phyloP scores from a whole-genome alignment of 2,888 invertebrate species.

The Elysia crispata region DNA sequence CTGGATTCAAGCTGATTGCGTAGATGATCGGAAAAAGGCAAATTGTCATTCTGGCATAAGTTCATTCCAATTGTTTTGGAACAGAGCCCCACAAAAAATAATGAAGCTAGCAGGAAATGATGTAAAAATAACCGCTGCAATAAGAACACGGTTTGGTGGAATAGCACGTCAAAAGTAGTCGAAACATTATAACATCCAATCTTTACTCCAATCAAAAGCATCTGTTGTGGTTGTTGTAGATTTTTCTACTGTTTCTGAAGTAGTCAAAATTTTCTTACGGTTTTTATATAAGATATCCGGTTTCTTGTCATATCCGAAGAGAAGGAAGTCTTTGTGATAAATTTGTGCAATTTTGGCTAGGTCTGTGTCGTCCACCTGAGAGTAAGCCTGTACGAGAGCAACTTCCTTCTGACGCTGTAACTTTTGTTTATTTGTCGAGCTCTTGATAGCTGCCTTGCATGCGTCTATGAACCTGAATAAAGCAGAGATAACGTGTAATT shows the following conservation, averaged over 20 bases:
- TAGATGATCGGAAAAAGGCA: too few relatives aligned
- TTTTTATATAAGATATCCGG: slow-evolving; percentile 38
- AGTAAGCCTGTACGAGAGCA: slow-evolving; percentile 43
- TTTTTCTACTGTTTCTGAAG: too few relatives aligned
- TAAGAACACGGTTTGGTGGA: too few relatives aligned
- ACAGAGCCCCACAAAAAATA: too few relatives aligned
- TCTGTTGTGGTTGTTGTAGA: slow-evolving; percentile 16
- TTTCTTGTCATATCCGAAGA: slow-evolving; percentile 44
- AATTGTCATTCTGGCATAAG: too few relatives aligned
- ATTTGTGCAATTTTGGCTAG: neutral
- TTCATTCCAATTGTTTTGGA: too few relatives aligned
- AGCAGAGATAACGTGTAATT: too few relatives aligned
- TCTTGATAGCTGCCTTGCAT: neutral
- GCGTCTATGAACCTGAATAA: slow-evolving; percentile 22
- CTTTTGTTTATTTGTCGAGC: slow-evolving; percentile 18
- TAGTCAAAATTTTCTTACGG: neutral
- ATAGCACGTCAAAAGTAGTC: too few relatives aligned
- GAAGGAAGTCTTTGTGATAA: slow-evolving; percentile 40
- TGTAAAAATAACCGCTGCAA: too few relatives aligned
- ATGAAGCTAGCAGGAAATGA: too few relatives aligned
- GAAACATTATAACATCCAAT: slow-evolving; percentile 1
- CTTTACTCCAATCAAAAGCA: slow-evolving; percentile 35
- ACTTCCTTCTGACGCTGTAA: slow-evolving; percentile 44
- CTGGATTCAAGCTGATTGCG: too few relatives aligned
- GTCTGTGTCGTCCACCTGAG: neutral